Base-by-base conservation (phyloP, 2,797 vertebrate species). In the Dendrocincla fuliginosa region DNA sequence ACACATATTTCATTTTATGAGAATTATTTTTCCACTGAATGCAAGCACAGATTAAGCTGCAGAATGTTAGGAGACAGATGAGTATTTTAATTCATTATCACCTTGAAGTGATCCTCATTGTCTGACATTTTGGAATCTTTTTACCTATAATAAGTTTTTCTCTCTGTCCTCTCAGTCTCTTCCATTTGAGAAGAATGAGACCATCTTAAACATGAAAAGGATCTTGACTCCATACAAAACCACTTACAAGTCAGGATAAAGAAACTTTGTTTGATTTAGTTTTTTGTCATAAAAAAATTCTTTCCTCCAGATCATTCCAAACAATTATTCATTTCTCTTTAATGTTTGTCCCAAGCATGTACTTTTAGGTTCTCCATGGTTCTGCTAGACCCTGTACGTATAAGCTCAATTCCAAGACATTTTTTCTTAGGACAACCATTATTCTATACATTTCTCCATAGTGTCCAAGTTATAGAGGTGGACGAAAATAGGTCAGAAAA, bases 1-100 rank as follows among this genome's bases (percentile, higher is more conserved):
- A 90, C 18, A 41, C 30, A 63, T 55, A 83, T 95, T 96, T 90
- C 39, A 71, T 96, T 97, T 92, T 91, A 92, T 49, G 41, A 85
- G 32, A 20, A 11, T 2, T 67, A 47, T 33, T 90, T 59, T 92
- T 87, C 84, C 50, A 89, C 39, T 75, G 39, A 91, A 71, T 49
- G 35, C 35, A 95, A 64, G 37, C 94, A 83, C 70, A 64, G 33
- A 86, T 61, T 87, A 77, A 97, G 70, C 52, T 47, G 13, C 42
- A 94, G 57, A 97, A 94, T 69, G 25, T 42, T 87, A 56, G 70
- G n/a, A 90, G 57, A 81, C 30, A 56, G 89, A 94, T 84, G 96
- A 90, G 39, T 53, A 49, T 81, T 95, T 95, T 67, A 94, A 91
- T 79, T 70, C n/a, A 37, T 84, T 80, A 24, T 46, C 12, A 3